These are phyloP conservation scores for silkworm (Bombyx mori) DNA, from an alignment of 1,140 invertebrate genomes.

Conservation along the genomic window ASM3026992v2 NC_085124.1:1703001-1703500, in stretches of 20 bases:
- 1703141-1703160: conserved; percentile 18
- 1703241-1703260: conserved; percentile 20
- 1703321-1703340: too few species aligned
- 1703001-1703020: neutral
- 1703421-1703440: too few species aligned
- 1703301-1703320: too few species aligned
- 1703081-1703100: conserved; percentile 35
- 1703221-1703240: conserved; percentile 17
- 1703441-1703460: too few species aligned
- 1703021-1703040: conserved; percentile 6
- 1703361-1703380: too few species aligned
- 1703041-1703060: conserved; percentile 37
- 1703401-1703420: too few species aligned
- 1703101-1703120: conserved; percentile 21
- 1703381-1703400: too few species aligned
- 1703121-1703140: conserved; percentile 39
- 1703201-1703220: conserved; percentile 56
- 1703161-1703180: conserved; percentile 46
- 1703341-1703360: too few species aligned
- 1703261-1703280: neutral
- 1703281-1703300: too few species aligned
- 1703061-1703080: conserved; percentile 23
- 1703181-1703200: conserved; percentile 23
- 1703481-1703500: too few species aligned
- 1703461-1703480: too few species aligned